A percentile compares a stretch with the other conserved stretches of the same genome.
Evolutionary conservation across 2,888 invertebrate species (phyloP).

Genomic region (Polia nebulosa): DNA sequence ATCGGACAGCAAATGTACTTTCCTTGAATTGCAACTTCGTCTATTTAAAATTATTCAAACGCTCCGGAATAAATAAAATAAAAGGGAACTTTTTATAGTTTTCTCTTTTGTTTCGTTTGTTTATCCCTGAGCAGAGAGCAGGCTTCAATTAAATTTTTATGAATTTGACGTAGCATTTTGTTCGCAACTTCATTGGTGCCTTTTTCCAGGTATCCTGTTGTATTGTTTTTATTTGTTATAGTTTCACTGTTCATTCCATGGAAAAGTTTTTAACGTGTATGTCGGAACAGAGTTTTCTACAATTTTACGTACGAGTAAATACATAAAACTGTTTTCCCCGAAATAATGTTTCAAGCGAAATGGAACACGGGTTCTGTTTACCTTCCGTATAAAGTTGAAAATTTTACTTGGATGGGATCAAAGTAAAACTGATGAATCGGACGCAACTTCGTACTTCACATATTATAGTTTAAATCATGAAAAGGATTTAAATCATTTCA

Average conservation of each 20-base stretch:
- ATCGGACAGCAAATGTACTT: background rate
- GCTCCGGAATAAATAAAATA: background rate
- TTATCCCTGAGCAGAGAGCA: background rate
- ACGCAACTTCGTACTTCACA: constrained; percentile 1
- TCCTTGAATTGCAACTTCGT: background rate
- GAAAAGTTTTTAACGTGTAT: background rate
- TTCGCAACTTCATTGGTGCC: background rate
- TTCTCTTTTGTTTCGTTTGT: background rate
- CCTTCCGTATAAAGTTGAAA: constrained; percentile 1
- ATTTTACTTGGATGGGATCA: background rate
- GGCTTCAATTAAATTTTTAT: background rate
- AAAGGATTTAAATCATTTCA: background rate
- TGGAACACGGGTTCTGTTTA: background rate
- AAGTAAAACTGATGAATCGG: background rate
- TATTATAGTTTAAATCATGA: background rate
- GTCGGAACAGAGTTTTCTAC: background rate
- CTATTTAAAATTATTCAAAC: background rate
- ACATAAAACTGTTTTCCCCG: background rate
- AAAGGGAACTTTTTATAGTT: background rate
- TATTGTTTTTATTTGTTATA: background rate
- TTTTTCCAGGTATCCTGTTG: background rate
- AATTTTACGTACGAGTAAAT: background rate
- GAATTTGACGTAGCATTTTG: background rate
- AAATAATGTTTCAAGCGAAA: too few relatives aligned
- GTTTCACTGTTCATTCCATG: background rate